Conservation (phyloP, 2,113 vertebrate genomes). For the Dipodomys ordii region DNA sequence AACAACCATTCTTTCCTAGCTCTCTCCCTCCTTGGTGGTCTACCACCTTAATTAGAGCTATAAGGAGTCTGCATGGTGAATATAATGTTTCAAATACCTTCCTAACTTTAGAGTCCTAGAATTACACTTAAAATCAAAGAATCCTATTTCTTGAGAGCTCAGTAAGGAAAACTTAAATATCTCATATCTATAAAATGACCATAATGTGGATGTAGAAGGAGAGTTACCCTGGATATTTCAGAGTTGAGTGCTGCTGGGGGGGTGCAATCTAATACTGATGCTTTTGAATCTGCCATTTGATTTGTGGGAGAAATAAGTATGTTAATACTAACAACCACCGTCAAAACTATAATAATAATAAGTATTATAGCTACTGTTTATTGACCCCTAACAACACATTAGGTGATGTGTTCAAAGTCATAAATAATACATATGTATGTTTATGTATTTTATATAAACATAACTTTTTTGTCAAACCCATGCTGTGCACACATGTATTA, state of each 20-base stretch:
- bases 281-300: constrained; percentile 46
- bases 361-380: constrained; percentile 52
- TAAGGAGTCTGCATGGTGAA: constrained; percentile 80
- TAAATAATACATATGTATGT: constrained; percentile 44
- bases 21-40: constrained; percentile 83
- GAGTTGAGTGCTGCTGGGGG: not conserved
- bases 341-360: constrained; percentile 54
- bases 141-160: constrained; percentile 77
- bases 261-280: constrained; percentile 30
- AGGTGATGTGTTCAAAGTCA: constrained; percentile 57
- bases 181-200: constrained; percentile 73
- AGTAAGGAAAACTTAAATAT: constrained; percentile 67
- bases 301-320: constrained; percentile 59
- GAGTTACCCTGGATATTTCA: not conserved
- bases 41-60: constrained; percentile 82
- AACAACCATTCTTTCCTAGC: constrained; percentile 50
- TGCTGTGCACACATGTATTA: constrained; percentile 3
- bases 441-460: constrained; percentile 59
- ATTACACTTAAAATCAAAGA: constrained; percentile 84
- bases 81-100: constrained; percentile 80
- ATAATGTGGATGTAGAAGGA: constrained; percentile 18
- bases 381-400: constrained; percentile 40
- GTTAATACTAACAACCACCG: constrained; percentile 49
- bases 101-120: constrained; percentile 78
- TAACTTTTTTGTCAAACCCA: constrained; percentile 63